Percentiles rank a stretch among this genome's conserved stretches.
phyloP scores from a whole-genome alignment of 1,140 invertebrate genomes.

The Scaptomyza hsui region DNA sequence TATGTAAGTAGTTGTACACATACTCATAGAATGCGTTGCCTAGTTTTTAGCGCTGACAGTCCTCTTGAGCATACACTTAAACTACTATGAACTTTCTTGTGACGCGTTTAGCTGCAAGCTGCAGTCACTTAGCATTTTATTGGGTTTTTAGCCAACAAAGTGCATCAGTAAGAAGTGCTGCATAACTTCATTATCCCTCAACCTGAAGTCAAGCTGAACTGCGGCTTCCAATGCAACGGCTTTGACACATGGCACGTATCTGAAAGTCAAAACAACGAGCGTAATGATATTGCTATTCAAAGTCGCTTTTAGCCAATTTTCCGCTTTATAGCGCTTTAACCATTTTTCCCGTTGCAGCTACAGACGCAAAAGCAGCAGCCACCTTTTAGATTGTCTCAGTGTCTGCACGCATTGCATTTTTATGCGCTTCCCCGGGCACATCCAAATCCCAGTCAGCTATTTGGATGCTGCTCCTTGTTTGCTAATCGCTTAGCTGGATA shows the following conservation, averaged over 20 bases:
- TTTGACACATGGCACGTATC: slow-evolving; percentile 60
- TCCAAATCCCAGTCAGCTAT: slow-evolving; percentile 55
- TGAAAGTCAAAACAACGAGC: slow-evolving; percentile 48
- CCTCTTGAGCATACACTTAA: slow-evolving; percentile 5
- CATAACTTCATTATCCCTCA: slow-evolving; percentile 66
- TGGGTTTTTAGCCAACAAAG: slow-evolving; percentile 44
- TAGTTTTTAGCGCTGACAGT: slow-evolving; percentile 19
- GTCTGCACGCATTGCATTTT: slow-evolving; percentile 63
- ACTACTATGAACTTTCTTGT: not conserved
- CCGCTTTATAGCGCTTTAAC: slow-evolving; percentile 26
- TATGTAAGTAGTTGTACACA: slow-evolving; percentile 51
- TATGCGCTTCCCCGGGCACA: slow-evolving; percentile 24
- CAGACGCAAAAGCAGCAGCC: slow-evolving; percentile 1
- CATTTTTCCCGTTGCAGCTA: slow-evolving; percentile 6
- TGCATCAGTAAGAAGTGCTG: slow-evolving; percentile 72
- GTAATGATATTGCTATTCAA: slow-evolving; percentile 70
- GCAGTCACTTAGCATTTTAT: slow-evolving; percentile 36
- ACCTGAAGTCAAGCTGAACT: not conserved
- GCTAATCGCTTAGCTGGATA: slow-evolving; percentile 61
- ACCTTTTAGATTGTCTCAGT: slow-evolving; percentile 41
- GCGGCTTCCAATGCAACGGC: slow-evolving; percentile 20
- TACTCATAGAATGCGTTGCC: not conserved
- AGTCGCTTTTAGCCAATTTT: slow-evolving; percentile 49
- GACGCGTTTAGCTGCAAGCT: slow-evolving; percentile 10
- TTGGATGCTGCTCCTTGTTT: slow-evolving; percentile 54